Evolutionary conservation across 2,797 vertebrate species (phyloP).

Genomic region (Vireo griseus): DNA sequence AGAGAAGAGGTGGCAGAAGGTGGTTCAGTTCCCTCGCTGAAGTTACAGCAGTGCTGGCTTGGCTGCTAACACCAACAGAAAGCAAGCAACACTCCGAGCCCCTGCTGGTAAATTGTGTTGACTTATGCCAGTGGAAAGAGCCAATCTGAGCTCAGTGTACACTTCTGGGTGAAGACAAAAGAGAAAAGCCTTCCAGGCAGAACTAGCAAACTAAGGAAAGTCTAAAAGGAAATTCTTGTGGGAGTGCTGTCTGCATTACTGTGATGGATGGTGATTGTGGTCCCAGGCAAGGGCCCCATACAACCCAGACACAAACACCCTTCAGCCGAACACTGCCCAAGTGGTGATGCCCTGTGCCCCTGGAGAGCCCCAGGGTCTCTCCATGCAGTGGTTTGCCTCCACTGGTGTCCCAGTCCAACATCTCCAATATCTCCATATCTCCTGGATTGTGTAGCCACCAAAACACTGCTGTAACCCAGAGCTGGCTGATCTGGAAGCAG

Average conservation of each 20-base stretch:
- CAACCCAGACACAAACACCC: background rate
- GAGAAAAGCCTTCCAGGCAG: background rate
- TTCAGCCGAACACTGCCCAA: background rate
- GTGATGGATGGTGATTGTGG: background rate
- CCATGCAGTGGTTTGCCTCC: background rate
- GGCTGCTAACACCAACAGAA: background rate
- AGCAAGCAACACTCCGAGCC: background rate
- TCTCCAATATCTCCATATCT: background rate
- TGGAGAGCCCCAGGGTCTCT: background rate
- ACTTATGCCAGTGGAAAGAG: background rate
- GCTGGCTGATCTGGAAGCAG: background rate
- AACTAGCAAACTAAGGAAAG: background rate
- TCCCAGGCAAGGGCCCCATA: fast-evolving
- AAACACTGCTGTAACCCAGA: background rate
- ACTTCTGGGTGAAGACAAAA: background rate
- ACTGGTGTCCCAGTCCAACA: background rate
- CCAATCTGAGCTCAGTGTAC: background rate
- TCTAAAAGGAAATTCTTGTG: background rate
- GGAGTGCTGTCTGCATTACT: background rate
- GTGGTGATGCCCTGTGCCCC: fast-evolving
- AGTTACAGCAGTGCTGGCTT: background rate
- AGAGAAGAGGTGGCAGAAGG: background rate
- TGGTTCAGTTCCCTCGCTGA: background rate
- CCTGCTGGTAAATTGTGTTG: background rate
- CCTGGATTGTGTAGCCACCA: background rate